Percentiles rank a stretch among this genome's conserved stretches.
phyloP scores from a whole-genome alignment of 2,113 vertebrate genomes.

The Phylloscopus trochilus region DNA sequence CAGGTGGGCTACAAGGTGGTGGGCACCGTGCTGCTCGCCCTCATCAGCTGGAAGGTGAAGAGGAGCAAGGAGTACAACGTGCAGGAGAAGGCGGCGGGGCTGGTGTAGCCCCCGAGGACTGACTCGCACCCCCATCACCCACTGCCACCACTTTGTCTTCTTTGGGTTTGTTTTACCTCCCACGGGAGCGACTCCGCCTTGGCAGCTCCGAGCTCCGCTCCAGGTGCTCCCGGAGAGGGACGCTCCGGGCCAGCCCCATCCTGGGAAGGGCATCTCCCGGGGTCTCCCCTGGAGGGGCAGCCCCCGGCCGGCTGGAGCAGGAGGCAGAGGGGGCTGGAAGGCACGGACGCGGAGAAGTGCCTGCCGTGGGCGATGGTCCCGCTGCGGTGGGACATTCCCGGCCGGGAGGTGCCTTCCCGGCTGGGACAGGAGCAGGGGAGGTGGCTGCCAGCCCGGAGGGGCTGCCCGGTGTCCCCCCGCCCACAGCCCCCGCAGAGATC shows the following conservation, averaged over 20 bases:
- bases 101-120: slow-evolving; percentile 57
- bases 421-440: background rate
- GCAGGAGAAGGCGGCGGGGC: slow-evolving; percentile 76
- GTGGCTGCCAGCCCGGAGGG: background rate
- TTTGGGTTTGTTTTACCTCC: background rate
- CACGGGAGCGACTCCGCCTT: background rate
- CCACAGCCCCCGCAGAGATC: background rate
- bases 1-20: slow-evolving; percentile 86
- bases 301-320: background rate
- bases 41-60: slow-evolving; percentile 86
- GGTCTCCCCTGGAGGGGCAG: background rate
- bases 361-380: fast-evolving
- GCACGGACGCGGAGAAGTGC: background rate
- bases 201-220: background rate
- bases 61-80: slow-evolving; percentile 87
- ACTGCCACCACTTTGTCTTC: background rate
- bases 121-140: background rate
- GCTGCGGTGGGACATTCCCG: fast-evolving
- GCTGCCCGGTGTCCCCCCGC: background rate
- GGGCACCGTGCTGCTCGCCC: slow-evolving; percentile 80
- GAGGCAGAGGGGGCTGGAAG: background rate
- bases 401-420: background rate
- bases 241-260: background rate
- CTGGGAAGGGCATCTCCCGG: background rate
- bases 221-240: background rate